Percentiles rank a stretch among this genome's conserved stretches.
Conservation (phyloP, 53 echinoderm and acorn worm species). For the Stichopus horrens region DNA sequence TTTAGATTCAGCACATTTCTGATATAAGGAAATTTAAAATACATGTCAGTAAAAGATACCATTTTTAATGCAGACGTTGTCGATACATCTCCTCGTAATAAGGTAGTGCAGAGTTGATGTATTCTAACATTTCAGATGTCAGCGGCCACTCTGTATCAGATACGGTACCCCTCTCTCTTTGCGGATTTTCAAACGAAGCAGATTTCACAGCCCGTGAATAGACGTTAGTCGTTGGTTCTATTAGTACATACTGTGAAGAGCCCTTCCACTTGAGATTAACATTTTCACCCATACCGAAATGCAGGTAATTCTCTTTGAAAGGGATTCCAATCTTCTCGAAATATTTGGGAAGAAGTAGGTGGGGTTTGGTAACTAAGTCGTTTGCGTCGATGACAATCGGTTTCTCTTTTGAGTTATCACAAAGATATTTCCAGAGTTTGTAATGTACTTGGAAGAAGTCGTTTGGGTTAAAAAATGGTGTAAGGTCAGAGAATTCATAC, state of each 20-base stretch:
- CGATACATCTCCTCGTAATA: conserved; percentile 30
- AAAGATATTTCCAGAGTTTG: conserved; percentile 6
- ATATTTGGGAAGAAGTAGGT: not conserved
- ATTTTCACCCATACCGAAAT: not conserved
- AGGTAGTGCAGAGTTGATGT: not conserved
- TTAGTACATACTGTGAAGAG: not conserved
- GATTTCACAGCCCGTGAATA: not conserved
- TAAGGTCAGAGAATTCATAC: no score
- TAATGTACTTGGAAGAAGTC: not conserved
- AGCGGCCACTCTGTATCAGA: conserved; percentile 11
- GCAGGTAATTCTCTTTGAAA: not conserved
- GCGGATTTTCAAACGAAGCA: not conserved
- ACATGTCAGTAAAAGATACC: no score
- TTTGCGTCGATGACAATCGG: not conserved
- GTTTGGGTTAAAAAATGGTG: not conserved
- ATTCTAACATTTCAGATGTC: conserved; percentile 13
- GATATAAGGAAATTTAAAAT: no score
- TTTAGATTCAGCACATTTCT: no score
- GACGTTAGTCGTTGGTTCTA: not conserved
- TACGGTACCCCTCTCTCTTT: not conserved
- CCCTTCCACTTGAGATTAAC: conserved; percentile 3
- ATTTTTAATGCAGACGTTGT: no score
- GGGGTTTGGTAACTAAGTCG: not conserved
- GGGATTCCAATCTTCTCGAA: conserved; percentile 5
- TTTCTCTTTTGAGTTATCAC: not conserved